Conservation (phyloP, 2,888 invertebrate species). For the Dermolepida albohirtum region DNA sequence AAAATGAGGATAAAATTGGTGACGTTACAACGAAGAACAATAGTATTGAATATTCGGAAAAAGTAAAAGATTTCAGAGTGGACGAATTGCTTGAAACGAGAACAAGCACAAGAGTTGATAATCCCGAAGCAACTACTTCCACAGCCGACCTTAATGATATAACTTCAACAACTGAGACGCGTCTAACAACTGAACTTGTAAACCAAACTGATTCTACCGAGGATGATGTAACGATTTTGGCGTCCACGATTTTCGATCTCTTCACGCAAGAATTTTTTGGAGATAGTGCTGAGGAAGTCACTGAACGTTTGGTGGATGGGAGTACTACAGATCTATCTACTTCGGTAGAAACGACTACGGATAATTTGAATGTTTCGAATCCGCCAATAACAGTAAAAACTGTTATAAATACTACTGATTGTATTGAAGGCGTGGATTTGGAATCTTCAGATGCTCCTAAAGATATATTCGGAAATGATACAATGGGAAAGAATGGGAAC, state of each 20-base stretch:
- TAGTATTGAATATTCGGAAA: not conserved
- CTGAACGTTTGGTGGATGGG: not conserved
- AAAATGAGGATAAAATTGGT: constrained; percentile 50
- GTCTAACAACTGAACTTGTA: constrained; percentile 21
- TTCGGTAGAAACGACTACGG: constrained; percentile 43
- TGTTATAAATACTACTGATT: constrained; percentile 60
- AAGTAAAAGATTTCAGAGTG: constrained; percentile 4
- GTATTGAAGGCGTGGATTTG: constrained; percentile 45
- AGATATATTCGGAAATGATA: constrained; percentile 21
- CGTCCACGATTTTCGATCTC: constrained; percentile 46
- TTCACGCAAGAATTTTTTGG: constrained; percentile 40
- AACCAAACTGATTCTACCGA: constrained; percentile 44
- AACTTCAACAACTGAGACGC: constrained; percentile 39
- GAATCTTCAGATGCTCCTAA: not conserved
- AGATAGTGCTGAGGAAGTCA: constrained; percentile 1
- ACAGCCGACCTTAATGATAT: constrained; percentile 29
- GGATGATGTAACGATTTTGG: constrained; percentile 44
- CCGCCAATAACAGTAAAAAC: constrained; percentile 54
- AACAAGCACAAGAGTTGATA: constrained; percentile 52
- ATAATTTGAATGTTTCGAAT: constrained; percentile 43
- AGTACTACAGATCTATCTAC: constrained; percentile 17
- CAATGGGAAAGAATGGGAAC: constrained; percentile 11
- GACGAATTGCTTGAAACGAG: constrained; percentile 46
- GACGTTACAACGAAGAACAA: constrained; percentile 43
- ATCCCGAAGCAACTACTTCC: constrained; percentile 42